phyloP scores from a whole-genome alignment of 2,113 vertebrate genomes.

The Vulpes lagopus region DNA sequence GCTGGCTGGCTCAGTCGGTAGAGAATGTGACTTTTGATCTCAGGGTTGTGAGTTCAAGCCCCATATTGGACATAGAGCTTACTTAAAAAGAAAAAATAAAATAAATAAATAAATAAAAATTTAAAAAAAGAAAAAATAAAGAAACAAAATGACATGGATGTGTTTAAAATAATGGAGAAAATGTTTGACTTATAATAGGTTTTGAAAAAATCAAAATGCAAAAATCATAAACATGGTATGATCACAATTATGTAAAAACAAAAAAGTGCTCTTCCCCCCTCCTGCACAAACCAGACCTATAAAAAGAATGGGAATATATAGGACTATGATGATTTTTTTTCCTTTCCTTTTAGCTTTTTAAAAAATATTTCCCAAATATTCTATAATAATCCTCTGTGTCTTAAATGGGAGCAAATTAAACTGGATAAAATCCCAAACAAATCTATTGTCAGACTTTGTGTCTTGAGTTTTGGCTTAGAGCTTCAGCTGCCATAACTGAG shows the following conservation, averaged over 20 bases:
- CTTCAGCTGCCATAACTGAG: background rate
- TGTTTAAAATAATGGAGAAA: conserved; percentile 37
- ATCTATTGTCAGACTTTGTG: background rate
- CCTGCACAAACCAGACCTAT: background rate
- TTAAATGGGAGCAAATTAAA: conserved; percentile 7
- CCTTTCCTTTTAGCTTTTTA: background rate
- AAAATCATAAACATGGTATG: background rate
- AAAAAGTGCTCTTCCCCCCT: background rate
- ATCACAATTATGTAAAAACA: background rate
- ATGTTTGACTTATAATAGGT: background rate
- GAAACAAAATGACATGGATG: conserved; percentile 5
- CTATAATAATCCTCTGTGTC: background rate
- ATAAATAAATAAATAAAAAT: background rate
- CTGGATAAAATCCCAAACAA: conserved; percentile 47
- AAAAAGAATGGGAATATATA: background rate
- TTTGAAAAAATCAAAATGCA: conserved; percentile 36
- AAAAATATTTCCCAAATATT: conserved; percentile 39
- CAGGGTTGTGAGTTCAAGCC: background rate
- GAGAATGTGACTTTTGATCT: background rate
- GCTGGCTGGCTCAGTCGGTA: background rate
- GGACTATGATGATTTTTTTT: background rate
- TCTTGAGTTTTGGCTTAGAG: conserved; percentile 6
- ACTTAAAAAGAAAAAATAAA: background rate
- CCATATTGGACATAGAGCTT: background rate
- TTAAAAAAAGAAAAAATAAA: background rate